A percentile compares a stretch with the other conserved stretches of the same genome.
phyloP scores from a whole-genome alignment of 2,888 invertebrate genomes.

The Drosophila bunnanda region DNA sequence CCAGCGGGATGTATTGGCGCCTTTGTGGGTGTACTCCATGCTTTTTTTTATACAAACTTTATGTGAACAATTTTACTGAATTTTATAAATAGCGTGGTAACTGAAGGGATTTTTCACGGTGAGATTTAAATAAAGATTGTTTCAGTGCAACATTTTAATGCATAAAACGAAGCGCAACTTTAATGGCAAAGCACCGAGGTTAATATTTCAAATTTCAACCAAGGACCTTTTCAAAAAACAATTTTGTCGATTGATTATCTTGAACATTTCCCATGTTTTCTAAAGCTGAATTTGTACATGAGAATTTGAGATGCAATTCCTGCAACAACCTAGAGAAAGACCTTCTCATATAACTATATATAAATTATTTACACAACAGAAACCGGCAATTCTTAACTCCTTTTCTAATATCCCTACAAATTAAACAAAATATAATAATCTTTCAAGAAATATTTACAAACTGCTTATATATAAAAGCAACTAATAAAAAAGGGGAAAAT shows the following conservation, averaged over 20 bases:
- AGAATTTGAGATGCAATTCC: neutral
- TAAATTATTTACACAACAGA: neutral
- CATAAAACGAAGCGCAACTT: neutral
- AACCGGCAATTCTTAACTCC: neutral
- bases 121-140: slow-evolving; percentile 33
- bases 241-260: neutral
- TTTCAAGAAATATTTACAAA: neutral
- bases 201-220: neutral
- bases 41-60: neutral
- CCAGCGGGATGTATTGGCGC: slow-evolving; percentile 61
- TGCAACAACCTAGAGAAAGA: neutral
- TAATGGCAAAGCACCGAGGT: neutral
- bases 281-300: neutral
- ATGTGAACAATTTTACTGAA: too few species aligned
- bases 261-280: neutral
- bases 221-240: too few species aligned
- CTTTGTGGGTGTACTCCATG: slow-evolving; percentile 20
- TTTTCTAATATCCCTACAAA: neutral
- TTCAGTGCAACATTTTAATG: neutral
- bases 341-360: neutral
- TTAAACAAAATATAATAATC: neutral
- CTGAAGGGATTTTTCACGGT: slow-evolving; percentile 47
- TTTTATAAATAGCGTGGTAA: slow-evolving; percentile 43
- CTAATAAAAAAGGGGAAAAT: neutral
- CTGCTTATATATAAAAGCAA: neutral